Base-by-base conservation (phyloP, 2,797 vertebrate species). In the Delichon dasypus region DNA sequence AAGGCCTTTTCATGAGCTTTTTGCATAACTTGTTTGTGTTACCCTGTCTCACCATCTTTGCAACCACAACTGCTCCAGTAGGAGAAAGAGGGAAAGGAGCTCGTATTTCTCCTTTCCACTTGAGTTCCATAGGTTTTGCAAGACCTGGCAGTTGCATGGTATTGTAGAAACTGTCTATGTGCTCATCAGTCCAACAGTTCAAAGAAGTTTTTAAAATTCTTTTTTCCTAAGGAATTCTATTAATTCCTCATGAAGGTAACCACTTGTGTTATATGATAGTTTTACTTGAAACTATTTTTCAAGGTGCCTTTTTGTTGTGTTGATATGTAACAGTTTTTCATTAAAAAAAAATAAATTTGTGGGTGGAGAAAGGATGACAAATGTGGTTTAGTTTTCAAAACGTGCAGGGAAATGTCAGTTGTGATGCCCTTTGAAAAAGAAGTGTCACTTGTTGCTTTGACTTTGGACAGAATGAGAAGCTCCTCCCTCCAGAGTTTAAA, bases 1-100 rank as follows among this genome's bases (percentile, higher is more conserved):
- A 15, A 23, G 23, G 29, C 48, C 7, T 67, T 77, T 48, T 27
- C 53, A 9, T 25, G 16, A 12, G 29, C 25, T 60, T 51, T 86
- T 80, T 62, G 34, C 22, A 3, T 22, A 34, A 30, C 18, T 8
- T 1, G 0, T 50, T 83, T 3, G 3, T 1, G 0, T 71, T 40
- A 15, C 38, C 36, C 50, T 54, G 4, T 65, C 61, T 73, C 11
- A 4, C 40, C 9, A 3, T 32, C 2, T 0, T 3, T 58, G 75
- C 29, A 74, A 29, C 42, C 47, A 32, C 13, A 68, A 3, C 34
- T 42, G n/a, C 32, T 71, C 5, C 7, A 27, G 15, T 5, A 44
- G 48, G 23, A 42, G 44, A 60, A 17, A 14, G 20, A 53, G 61
- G 53, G 32, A 81, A 65, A 54, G 29, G 7, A 5, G 3, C 9